A percentile compares a stretch with the other conserved stretches of the same genome.
phyloP scores from a whole-genome alignment of 2,888 invertebrate species.

The Caenorhabditis parvicauda region DNA sequence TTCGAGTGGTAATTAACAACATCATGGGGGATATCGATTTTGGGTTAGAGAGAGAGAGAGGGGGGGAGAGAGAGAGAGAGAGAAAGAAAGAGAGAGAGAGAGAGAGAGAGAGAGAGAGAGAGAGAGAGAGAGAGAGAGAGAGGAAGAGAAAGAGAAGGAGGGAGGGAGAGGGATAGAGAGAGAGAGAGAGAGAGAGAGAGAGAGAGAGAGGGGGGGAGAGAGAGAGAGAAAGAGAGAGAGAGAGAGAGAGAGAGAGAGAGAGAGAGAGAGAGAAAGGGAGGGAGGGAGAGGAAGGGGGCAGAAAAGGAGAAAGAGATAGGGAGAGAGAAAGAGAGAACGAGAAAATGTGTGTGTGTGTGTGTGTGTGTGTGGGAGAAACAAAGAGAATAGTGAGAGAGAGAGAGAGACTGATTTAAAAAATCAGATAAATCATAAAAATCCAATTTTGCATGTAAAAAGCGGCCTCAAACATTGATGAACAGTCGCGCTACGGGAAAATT shows the following conservation, averaged over 20 bases:
- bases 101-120: neutral
- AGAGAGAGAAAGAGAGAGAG: slow-evolving; percentile 8
- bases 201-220: slow-evolving; percentile 1
- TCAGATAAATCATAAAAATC: slow-evolving; percentile 3
- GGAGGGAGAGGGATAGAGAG: too few relatives aligned
- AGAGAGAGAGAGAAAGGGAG: slow-evolving; percentile 1
- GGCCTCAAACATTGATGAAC: too few relatives aligned
- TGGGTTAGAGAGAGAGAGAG: neutral
- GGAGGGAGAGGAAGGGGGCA: slow-evolving; percentile 1
- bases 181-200: slow-evolving; percentile 1
- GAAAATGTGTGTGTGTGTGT: slow-evolving; percentile 4
- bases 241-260: slow-evolving; percentile 3
- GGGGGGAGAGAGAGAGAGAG: slow-evolving; percentile 2
- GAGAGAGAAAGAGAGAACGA: slow-evolving; percentile 4
- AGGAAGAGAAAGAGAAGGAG: slow-evolving; percentile 4
- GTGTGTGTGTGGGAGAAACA: slow-evolving; percentile 2
- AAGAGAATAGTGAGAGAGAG: slow-evolving; percentile 8
- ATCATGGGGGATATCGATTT: too few relatives aligned
- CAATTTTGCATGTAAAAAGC: too few relatives aligned
- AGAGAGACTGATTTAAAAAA: slow-evolving; percentile 7
- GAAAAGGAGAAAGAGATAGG: slow-evolving; percentile 1
- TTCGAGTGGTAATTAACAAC: too few relatives aligned
- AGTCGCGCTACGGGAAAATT: too few relatives aligned
- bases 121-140: neutral
- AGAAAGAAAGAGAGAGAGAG: neutral